Conservation (phyloP, 2,797 vertebrate genomes). For the Cyprinella venusta region DNA sequence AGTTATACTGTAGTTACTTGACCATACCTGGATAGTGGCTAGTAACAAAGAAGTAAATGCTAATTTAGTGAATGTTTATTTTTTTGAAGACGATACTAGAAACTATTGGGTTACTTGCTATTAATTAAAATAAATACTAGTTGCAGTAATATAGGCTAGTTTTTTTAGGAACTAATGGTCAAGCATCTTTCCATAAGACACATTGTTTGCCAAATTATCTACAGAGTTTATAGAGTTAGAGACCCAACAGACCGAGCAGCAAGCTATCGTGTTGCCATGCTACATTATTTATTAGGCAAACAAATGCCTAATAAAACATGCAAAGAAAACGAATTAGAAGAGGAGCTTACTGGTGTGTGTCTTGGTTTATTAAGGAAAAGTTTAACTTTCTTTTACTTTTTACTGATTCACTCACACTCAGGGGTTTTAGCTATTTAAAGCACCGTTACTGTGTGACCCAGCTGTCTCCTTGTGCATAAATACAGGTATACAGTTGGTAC, state of each 20-base stretch:
- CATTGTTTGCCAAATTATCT: background rate
- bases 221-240: background rate
- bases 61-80: background rate
- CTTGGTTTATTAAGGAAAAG: background rate
- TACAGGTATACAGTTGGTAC: constrained; percentile 17
- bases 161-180: background rate
- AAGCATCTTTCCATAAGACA: background rate
- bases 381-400: background rate
- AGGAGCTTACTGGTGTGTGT: background rate
- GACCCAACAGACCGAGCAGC: background rate
- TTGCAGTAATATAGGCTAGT: background rate
- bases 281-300: constrained; percentile 26
- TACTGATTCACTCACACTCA: background rate
- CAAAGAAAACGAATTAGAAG: background rate
- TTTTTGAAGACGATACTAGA: background rate
- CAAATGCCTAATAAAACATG: background rate
- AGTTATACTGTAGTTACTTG: too few relatives aligned
- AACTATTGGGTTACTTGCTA: background rate
- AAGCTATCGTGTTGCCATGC: background rate
- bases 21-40: too few relatives aligned
- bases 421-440: constrained; percentile 10
- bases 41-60: background rate
- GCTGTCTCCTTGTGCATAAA: constrained; percentile 9
- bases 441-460: background rate
- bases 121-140: background rate